Conservation (phyloP, 2,113 vertebrate genomes). For the Trachemys scripta region DNA sequence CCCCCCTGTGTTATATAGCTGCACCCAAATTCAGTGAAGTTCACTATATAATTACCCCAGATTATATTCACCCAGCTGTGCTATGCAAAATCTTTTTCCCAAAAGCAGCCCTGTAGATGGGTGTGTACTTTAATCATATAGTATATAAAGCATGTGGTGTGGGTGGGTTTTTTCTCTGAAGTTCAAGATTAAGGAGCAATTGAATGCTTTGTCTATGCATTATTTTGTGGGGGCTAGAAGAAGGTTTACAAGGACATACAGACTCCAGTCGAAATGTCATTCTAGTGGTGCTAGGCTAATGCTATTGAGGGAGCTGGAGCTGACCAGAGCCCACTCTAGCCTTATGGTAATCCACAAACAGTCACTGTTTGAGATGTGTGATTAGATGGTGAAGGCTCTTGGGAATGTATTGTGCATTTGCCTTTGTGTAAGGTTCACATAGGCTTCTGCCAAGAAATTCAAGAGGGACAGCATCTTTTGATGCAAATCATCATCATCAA, state of each 20-base stretch:
- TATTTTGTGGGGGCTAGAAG: neutral
- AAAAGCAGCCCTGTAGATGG: neutral
- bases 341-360: neutral
- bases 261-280: neutral
- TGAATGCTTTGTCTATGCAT: neutral
- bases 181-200: neutral
- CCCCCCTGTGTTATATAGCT: neutral
- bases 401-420: neutral
- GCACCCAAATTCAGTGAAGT: neutral
- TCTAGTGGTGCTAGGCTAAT: neutral
- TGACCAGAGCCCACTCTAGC: accelerated
- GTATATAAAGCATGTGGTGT: neutral
- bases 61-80: neutral
- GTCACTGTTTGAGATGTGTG: neutral
- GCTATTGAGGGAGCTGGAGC: accelerated
- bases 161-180: neutral
- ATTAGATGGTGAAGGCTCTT: neutral
- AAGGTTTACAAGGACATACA: neutral
- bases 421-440: neutral
- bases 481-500: neutral
- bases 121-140: neutral
- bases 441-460: neutral
- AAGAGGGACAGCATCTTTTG: neutral
- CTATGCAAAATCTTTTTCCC: neutral
- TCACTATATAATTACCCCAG: neutral